Evolutionary conservation across 2,888 invertebrate genomes (phyloP), one percentile per base, ranked within the genome.

Genomic region (Coecobrya sp.): DNA sequence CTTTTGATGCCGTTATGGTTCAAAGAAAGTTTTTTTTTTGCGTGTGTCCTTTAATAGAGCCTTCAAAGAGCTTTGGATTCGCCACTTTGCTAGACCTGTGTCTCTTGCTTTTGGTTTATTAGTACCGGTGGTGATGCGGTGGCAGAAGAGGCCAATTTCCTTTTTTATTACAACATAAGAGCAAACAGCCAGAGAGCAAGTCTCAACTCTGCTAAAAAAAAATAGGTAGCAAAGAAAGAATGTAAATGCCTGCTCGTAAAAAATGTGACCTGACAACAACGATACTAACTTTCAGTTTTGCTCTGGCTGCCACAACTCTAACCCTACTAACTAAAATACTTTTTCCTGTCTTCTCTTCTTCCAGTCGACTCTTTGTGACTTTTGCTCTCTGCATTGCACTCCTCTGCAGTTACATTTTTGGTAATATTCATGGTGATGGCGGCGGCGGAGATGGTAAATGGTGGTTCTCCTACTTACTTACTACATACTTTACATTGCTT

Each of bases 211-310:
- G 25, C 62, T 25, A 19, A 65, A 25, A 19, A 65, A 25, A 65
- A 65, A 65, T 65, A 65, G 62, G 62, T 65, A 2, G 62, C 1
- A 22, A 36, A n/a, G n/a, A n/a, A 7, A 65, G 62, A 65, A 81
- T 55, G 84, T 84, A 84, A 27, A 65, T 27, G 13, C 22, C 19
- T 16, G 36, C 36, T 25, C 11, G 70, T 10, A 65, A 86, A 79
- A 88, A 62, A 88, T 79, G 86, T 86, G 86, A 86, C 86, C 76
- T 86, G 86, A 86, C 86, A 86, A 73, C 52, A 68, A 76, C 45
- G 36, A 36, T 36, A 36, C 19, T 22, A 65, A 65, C 62, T 65
- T 65, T 16, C 16, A 55, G 55, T 55, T 55, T 55, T 55, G 52
- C 36, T 52, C 52, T 11, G 2, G 16, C 16, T 59, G 62, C 62